Evolutionary conservation across 2,113 vertebrate species (phyloP).

Genomic region (Ctenomys sociabilis): DNA sequence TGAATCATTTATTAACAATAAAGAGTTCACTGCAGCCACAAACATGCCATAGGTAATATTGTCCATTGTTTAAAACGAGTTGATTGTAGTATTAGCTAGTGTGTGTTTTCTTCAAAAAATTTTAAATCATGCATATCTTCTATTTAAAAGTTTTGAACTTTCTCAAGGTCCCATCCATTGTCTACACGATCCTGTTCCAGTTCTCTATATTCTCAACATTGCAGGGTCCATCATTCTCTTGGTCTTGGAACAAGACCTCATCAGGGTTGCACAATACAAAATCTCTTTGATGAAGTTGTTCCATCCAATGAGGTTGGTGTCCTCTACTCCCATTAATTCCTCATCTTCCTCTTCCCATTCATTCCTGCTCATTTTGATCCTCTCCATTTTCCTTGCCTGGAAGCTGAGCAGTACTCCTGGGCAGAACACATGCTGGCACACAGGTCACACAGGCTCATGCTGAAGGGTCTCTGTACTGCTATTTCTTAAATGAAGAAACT

Average conservation of each 20-base stretch:
- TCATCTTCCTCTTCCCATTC: background rate
- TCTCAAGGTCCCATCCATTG: background rate
- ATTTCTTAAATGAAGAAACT: background rate
- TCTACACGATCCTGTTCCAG: background rate
- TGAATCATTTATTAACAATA: background rate
- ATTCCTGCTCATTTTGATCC: background rate
- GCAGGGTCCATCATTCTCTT: background rate
- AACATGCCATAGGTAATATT: background rate
- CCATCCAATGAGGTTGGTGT: background rate
- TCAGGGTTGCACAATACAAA: background rate
- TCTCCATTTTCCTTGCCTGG: background rate
- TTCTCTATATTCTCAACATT: background rate
- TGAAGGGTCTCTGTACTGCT: background rate
- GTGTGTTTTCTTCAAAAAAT: background rate
- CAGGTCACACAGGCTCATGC: background rate
- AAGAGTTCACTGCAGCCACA: slow-evolving; percentile 14
- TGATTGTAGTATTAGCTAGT: background rate
- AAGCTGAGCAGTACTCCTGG: background rate
- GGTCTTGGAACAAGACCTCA: background rate
- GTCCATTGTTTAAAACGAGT: background rate
- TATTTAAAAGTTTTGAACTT: background rate
- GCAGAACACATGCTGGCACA: background rate
- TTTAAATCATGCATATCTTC: background rate
- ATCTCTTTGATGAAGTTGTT: background rate
- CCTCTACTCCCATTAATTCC: background rate